Base-by-base conservation (phyloP, 2,113 vertebrate genomes). In the Craseonycteris thonglongyai region DNA sequence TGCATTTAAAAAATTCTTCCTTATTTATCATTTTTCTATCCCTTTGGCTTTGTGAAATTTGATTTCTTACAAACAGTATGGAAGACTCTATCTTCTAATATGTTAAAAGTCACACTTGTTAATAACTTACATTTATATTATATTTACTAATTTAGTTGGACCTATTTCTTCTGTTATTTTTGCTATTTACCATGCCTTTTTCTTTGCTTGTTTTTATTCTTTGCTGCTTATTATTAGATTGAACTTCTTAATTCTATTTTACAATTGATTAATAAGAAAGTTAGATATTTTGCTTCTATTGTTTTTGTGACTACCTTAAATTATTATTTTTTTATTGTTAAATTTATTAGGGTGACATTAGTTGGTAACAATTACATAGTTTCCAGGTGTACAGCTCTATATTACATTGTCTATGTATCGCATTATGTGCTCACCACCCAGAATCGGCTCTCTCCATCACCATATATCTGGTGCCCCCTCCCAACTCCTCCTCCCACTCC, bases 221-320 rank as follows among this genome's bases (percentile, higher is more conserved):
- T 26, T 75, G 49, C 19, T 76, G 24, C 12, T 86, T 58, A 78
- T 16, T 91, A 72, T 72, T 87, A 91, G 33, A 56, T 42, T 71
- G n/a, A 91, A 76, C n/a, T 54, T 92, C 82, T 95, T 89, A 65
- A 92, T 72, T 96, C n/a, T 83, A 75, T 51, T 93, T 96, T 69
- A 38, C 11, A 35, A 81, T 78, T 3, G 80, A 45, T 51, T 63
- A 38, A 68, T 42, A 80, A 16, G 45, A 92, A 94, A 76, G 16
- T 84, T 71, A 90, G 65, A 59, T 72, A 76, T 42, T 47, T 66
- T 85, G 3, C 74, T 78, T 59, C 42, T 76, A 63, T 16, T 59
- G 16, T 30, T 94, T 72, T 78, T 66, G 18, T 81, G 40, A 84
- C 30, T 45, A 80, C 15, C 24, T 94, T 76, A 66, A 76, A 33